phyloP scores from a whole-genome alignment of 2,113 vertebrate species.

The Phalacrocorax carbo region DNA sequence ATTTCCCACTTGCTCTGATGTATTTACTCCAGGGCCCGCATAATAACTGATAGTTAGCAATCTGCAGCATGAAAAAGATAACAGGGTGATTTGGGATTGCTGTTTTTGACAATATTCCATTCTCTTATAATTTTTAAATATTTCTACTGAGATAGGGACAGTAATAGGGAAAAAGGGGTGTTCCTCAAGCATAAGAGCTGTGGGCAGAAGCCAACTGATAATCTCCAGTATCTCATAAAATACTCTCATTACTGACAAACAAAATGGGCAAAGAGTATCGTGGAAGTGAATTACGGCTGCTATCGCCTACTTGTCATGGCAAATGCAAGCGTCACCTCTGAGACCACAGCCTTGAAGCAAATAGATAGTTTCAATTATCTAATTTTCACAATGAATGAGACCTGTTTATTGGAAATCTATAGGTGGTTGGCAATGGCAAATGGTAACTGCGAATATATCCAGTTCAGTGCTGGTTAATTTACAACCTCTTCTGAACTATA shows the following conservation, averaged over 20 bases:
- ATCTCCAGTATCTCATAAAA: constrained; percentile 21
- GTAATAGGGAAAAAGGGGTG: background rate
- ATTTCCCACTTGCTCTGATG: background rate
- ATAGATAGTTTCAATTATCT: constrained; percentile 72
- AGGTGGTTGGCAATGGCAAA: constrained; percentile 61
- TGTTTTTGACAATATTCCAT: background rate
- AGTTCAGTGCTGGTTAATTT: constrained; percentile 43
- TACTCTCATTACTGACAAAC: constrained; percentile 1
- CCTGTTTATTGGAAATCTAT: constrained; percentile 75
- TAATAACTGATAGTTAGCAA: background rate
- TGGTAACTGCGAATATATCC: constrained; percentile 20
- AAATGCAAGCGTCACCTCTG: background rate
- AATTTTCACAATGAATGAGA: constrained; percentile 73
- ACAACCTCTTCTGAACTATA: constrained; percentile 22
- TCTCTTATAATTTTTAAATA: background rate
- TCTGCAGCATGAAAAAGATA: background rate
- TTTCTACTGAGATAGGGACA: background rate
- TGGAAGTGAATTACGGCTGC: constrained; percentile 39
- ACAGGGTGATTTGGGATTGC: background rate
- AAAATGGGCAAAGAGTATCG: background rate
- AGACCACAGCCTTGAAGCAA: constrained; percentile 59
- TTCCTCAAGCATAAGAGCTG: background rate
- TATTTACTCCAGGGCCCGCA: background rate
- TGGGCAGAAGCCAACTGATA: background rate
- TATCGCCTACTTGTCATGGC: constrained; percentile 49